These are phyloP conservation scores for Amphiprion clarkii DNA, from an alignment of 2,797 vertebrate species.

Conservation along the genomic window DNA sequence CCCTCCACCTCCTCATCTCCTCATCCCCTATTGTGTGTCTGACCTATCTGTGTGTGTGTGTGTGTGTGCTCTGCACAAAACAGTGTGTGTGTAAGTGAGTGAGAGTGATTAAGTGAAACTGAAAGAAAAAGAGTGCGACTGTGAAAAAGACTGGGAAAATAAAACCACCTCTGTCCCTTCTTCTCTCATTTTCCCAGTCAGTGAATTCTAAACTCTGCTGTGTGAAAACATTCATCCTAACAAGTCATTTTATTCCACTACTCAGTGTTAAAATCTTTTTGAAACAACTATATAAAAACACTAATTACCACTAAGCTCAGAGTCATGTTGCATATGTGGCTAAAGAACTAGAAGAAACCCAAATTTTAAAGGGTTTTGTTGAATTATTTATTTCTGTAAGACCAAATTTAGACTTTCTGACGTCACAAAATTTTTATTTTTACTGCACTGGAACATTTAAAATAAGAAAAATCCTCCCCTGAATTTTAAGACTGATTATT, in stretches of 20 bases:
- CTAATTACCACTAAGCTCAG: no score
- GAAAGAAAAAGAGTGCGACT: constrained; percentile 35
- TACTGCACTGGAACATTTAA: not conserved
- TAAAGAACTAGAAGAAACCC: not conserved
- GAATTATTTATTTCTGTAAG: not conserved
- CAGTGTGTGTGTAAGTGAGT: constrained; percentile 39
- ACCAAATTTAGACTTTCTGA: not conserved
- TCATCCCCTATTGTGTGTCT: constrained; percentile 56
- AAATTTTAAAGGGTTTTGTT: not conserved
- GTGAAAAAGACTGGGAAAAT: constrained; percentile 31
- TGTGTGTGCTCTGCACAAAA: constrained; percentile 32
- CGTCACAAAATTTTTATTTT: no score
- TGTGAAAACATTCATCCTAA: constrained; percentile 62
- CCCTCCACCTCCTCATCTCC: constrained; percentile 61
- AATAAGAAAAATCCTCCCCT: not conserved
- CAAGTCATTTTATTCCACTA: constrained; percentile 22
- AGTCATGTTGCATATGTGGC: not conserved
- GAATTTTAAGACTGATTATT: constrained; percentile 31
- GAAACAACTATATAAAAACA: not conserved
- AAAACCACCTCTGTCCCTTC: constrained; percentile 39
- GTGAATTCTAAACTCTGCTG: constrained; percentile 51
- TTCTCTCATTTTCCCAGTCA: constrained; percentile 59
- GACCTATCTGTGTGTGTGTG: constrained; percentile 40
- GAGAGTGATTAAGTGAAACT: constrained; percentile 27
- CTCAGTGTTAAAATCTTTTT: constrained; percentile 34